Conservation (phyloP, 2,888 invertebrate species). For the Caenorhabditis parvicauda region DNA sequence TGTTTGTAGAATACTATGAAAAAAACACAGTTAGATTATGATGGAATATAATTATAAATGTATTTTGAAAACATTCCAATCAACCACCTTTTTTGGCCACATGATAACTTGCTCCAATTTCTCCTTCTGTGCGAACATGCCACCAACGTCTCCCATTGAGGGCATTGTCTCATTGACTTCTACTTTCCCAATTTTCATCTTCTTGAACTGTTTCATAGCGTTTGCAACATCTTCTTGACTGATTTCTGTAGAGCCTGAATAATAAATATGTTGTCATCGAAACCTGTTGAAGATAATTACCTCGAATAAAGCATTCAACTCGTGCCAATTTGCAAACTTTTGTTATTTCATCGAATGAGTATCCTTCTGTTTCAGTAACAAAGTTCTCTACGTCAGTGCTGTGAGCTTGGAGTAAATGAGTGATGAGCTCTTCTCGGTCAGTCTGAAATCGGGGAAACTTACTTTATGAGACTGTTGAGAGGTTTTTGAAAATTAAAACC, state of each 20-base stretch:
- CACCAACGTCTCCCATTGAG: slow-evolving; percentile 45
- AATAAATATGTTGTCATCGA: neutral
- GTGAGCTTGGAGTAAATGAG: neutral
- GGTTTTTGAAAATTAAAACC: neutral
- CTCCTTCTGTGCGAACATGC: slow-evolving; percentile 46
- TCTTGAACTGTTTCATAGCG: slow-evolving; percentile 20
- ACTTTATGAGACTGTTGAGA: neutral
- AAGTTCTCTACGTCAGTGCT: neutral
- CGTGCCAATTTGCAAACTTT: neutral
- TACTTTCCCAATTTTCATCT: slow-evolving; percentile 17
- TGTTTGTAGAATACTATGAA: neutral
- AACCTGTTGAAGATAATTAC: neutral
- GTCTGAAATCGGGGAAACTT: neutral
- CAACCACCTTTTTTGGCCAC: slow-evolving; percentile 52
- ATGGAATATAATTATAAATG: too few relatives aligned
- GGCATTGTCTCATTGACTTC: slow-evolving; percentile 20
- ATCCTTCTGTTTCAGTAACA: neutral
- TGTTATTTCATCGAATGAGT: neutral
- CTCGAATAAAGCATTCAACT: neutral
- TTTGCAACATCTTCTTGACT: slow-evolving; percentile 13
- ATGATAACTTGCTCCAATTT: slow-evolving; percentile 50
- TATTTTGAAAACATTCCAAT: neutral
- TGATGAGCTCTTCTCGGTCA: neutral
- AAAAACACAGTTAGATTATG: neutral
- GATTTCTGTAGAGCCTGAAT: slow-evolving; percentile 16